These are phyloP conservation scores for Cryptomyrus ogoouensis DNA, from an alignment of 2,113 vertebrate species.

Conservation along the genomic window DNA sequence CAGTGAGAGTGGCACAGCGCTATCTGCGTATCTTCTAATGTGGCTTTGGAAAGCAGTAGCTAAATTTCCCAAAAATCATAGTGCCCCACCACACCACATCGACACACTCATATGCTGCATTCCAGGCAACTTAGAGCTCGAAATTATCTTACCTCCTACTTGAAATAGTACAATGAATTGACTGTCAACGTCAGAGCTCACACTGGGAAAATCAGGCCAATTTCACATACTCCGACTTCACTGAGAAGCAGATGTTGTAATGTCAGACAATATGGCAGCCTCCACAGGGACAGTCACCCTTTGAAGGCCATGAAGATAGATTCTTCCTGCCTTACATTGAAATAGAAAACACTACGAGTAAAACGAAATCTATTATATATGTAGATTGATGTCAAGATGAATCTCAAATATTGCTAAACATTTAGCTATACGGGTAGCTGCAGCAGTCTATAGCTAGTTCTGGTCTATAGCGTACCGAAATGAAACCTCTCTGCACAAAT, in stretches of 20 bases:
- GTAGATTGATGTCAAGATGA: background rate
- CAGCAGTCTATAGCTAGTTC: background rate
- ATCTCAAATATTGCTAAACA: background rate
- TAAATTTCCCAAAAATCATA: background rate
- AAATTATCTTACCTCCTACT: background rate
- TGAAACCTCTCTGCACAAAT: background rate
- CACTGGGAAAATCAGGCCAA: background rate
- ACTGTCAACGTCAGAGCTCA: background rate
- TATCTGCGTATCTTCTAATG: background rate
- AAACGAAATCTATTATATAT: background rate
- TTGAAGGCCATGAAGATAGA: background rate
- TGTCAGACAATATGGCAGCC: background rate
- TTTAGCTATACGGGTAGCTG: background rate
- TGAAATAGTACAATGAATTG: background rate
- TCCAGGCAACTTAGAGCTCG: background rate
- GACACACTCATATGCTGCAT: background rate
- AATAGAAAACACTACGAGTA: background rate
- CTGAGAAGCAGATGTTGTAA: background rate
- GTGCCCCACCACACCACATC: background rate
- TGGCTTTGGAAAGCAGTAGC: background rate
- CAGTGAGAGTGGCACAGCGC: background rate
- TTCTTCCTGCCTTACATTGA: background rate
- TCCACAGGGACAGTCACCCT: background rate
- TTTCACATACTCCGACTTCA: background rate
- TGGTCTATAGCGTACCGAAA: background rate